Evolutionary conservation across 2,797 vertebrate species (phyloP).

Genomic region (Pygocentrus nattereri): DNA sequence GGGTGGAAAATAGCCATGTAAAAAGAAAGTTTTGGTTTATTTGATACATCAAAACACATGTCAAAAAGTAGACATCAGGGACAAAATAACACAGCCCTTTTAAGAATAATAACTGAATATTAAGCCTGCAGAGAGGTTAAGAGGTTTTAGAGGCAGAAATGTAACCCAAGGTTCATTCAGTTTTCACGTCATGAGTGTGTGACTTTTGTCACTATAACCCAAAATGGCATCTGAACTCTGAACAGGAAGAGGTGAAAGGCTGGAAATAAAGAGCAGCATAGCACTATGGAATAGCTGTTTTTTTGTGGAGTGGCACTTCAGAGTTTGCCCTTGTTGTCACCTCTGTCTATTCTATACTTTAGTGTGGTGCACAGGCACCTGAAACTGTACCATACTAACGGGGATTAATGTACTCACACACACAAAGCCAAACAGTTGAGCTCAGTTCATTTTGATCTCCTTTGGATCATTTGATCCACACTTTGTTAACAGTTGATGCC

Average conservation of each 20-base stretch:
- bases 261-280: neutral
- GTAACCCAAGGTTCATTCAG: too few relatives aligned
- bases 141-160: too few relatives aligned
- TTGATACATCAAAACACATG: too few relatives aligned
- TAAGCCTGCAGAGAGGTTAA: too few relatives aligned
- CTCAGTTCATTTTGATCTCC: slow-evolving; percentile 35
- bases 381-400: slow-evolving; percentile 40
- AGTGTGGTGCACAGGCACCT: slow-evolving; percentile 26
- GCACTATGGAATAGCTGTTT: neutral
- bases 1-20: too few relatives aligned
- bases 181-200: too few relatives aligned
- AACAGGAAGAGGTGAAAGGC: too few relatives aligned
- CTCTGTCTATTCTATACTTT: slow-evolving; percentile 30
- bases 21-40: too few relatives aligned
- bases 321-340: slow-evolving; percentile 48
- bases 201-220: neutral
- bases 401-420: neutral
- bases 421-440: slow-evolving; percentile 28
- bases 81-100: too few relatives aligned
- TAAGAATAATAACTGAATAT: too few relatives aligned
- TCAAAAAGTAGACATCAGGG: too few relatives aligned
- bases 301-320: neutral
- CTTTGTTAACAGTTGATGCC: slow-evolving; percentile 47
- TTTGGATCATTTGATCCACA: slow-evolving; percentile 49
- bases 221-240: neutral